Conservation (phyloP, 37 sponge, comb jelly and placozoan species). For the Oscarella lobularis region DNA sequence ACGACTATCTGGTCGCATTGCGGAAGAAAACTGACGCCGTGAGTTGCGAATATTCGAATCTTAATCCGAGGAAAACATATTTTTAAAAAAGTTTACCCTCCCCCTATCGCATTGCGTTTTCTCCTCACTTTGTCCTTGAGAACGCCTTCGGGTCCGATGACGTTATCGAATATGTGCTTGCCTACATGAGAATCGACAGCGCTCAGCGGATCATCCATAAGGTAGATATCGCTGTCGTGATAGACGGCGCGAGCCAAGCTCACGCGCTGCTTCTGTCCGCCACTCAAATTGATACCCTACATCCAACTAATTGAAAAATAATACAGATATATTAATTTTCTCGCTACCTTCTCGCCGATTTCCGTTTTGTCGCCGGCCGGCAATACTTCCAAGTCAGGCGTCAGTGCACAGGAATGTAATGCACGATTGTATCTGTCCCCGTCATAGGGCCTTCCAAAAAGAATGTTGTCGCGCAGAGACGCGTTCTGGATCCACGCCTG, state of each 20-base stretch:
- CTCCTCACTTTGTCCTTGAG: slow-evolving; percentile 39
- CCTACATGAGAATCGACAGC: slow-evolving; percentile 96
- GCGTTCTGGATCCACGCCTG: slow-evolving; percentile 80
- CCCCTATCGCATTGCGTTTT: too few relatives aligned
- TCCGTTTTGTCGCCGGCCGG: slow-evolving; percentile 58
- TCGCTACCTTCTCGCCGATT: slow-evolving; percentile 51
- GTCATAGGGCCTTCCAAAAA: slow-evolving; percentile 45
- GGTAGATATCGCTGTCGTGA: slow-evolving; percentile 75
- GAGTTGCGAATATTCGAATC: slow-evolving; percentile 80
- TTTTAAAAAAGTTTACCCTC: too few relatives aligned
- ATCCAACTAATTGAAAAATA: background rate
- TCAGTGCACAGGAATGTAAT: slow-evolving; percentile 43
- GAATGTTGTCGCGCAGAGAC: slow-evolving; percentile 55
- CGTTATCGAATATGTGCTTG: slow-evolving; percentile 49
- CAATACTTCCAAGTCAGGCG: slow-evolving; percentile 39
- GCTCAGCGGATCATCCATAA: slow-evolving; percentile 86
- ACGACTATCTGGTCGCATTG: slow-evolving; percentile 77
- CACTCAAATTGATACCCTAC: slow-evolving; percentile 94
- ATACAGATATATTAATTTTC: too few relatives aligned
- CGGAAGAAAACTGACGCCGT: slow-evolving; percentile 69
- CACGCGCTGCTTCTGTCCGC: slow-evolving; percentile 96
- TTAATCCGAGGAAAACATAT: too few relatives aligned
- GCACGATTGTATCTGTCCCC: slow-evolving; percentile 15
- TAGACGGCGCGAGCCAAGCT: slow-evolving; percentile 88
- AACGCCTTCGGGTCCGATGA: slow-evolving; percentile 58